Conservation (phyloP, 2,888 invertebrate species). For the Pomacea canaliculata region DNA sequence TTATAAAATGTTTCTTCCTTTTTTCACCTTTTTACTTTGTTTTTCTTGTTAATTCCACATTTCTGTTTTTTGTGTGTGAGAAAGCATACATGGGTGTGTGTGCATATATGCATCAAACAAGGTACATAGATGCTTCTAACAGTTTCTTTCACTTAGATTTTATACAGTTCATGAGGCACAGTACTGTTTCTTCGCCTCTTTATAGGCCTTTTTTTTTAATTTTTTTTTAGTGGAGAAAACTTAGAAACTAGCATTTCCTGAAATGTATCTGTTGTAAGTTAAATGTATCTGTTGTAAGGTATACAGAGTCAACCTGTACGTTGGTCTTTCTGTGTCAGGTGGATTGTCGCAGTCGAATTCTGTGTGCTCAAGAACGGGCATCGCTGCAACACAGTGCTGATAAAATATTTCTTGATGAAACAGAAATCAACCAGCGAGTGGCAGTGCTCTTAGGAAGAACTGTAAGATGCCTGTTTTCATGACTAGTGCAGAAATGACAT, state of each 20-base stretch:
- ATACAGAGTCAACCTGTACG: no score
- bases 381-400: constrained; percentile 3
- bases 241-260: no score
- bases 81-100: not conserved
- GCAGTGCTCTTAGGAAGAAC: not conserved
- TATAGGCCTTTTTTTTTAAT: no score
- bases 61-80: no score
- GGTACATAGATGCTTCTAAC: no score
- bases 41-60: not conserved
- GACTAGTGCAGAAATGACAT: not conserved
- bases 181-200: no score
- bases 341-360: constrained; percentile 11
- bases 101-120: no score
- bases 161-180: no score
- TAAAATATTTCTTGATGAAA: constrained; percentile 14
- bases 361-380: constrained; percentile 1
- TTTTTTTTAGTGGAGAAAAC: no score
- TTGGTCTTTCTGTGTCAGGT: constrained; percentile 6
- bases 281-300: no score
- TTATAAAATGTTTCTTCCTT: not conserved
- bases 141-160: no score
- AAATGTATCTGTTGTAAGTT: no score
- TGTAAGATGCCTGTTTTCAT: not conserved
- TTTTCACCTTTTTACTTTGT: not conserved
- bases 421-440: constrained; percentile 11